These are phyloP conservation scores for Emmelina monodactyla DNA, from an alignment of 2,888 invertebrate species.

Conservation along the genomic window DNA sequence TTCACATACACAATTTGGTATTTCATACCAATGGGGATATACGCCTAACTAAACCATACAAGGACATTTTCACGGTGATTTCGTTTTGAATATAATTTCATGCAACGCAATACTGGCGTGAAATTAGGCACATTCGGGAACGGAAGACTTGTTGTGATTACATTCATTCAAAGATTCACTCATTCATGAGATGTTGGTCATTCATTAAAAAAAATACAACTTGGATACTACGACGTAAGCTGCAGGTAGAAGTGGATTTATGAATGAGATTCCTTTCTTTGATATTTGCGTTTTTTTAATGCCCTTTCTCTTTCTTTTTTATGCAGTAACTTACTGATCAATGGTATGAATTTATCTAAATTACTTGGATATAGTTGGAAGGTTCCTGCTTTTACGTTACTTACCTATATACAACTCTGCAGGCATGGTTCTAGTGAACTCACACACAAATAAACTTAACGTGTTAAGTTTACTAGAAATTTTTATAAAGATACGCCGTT, in stretches of 20 bases:
- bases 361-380: too few relatives aligned
- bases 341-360: too few relatives aligned
- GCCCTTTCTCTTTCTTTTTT: constrained; percentile 12
- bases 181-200: constrained; percentile 34
- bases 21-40: constrained; percentile 30
- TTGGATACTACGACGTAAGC: constrained; percentile 28
- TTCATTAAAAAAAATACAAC: constrained; percentile 45
- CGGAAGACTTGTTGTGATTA: constrained; percentile 37
- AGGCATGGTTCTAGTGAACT: too few relatives aligned
- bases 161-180: constrained; percentile 27
- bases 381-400: too few relatives aligned
- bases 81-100: constrained; percentile 36
- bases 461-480: too few relatives aligned
- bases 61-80: constrained; percentile 36
- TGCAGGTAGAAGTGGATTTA: constrained; percentile 41
- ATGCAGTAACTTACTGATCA: too few relatives aligned
- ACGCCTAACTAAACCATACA: constrained; percentile 22
- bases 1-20: constrained; percentile 47
- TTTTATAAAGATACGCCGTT: too few relatives aligned
- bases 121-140: constrained; percentile 46
- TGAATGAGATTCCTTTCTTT: constrained; percentile 28
- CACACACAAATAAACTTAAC: too few relatives aligned
- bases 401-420: too few relatives aligned
- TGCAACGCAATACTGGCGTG: constrained; percentile 53
- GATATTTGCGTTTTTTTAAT: too few relatives aligned